Percentiles rank a stretch among this genome's conserved stretches.
phyloP scores from a whole-genome alignment of 2,888 invertebrate genomes.

The Drosophila nigritarsus region DNA sequence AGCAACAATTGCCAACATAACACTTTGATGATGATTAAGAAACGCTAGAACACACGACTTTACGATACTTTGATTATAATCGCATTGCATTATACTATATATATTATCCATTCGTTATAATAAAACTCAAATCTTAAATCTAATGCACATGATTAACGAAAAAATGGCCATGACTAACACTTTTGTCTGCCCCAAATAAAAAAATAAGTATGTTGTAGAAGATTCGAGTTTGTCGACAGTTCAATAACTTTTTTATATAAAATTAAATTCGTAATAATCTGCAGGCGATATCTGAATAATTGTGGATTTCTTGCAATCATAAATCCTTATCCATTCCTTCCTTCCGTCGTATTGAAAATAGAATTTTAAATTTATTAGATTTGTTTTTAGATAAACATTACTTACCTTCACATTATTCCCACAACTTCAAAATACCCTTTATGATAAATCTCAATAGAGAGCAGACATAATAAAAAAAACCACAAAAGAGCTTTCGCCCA shows the following conservation, averaged over 20 bases:
- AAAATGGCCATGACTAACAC: too few relatives aligned
- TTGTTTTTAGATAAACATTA: background rate
- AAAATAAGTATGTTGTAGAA: background rate
- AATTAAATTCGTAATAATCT: too few relatives aligned
- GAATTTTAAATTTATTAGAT: background rate
- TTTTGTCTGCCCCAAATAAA: too few relatives aligned
- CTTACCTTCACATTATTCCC: background rate
- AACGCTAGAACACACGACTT: too few relatives aligned
- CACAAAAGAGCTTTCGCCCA: background rate
- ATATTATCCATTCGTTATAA: too few relatives aligned
- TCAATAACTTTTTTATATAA: too few relatives aligned
- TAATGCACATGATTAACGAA: too few relatives aligned
- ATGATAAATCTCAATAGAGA: background rate
- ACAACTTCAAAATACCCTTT: background rate
- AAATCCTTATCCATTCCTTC: background rate
- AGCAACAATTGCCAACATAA: too few relatives aligned
- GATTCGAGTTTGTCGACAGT: background rate
- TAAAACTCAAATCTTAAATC: too few relatives aligned
- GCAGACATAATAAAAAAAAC: constrained; percentile 21
- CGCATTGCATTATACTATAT: too few relatives aligned
- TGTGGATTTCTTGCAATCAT: background rate
- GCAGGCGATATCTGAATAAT: background rate
- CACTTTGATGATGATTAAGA: too few relatives aligned
- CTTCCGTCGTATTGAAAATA: background rate
- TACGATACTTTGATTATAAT: too few relatives aligned